Percentiles rank a stretch among this genome's conserved stretches.
These are phyloP conservation scores for Augiades crinisus DNA, from an alignment of 2,888 invertebrate genomes.

Conservation along the genomic window DNA sequence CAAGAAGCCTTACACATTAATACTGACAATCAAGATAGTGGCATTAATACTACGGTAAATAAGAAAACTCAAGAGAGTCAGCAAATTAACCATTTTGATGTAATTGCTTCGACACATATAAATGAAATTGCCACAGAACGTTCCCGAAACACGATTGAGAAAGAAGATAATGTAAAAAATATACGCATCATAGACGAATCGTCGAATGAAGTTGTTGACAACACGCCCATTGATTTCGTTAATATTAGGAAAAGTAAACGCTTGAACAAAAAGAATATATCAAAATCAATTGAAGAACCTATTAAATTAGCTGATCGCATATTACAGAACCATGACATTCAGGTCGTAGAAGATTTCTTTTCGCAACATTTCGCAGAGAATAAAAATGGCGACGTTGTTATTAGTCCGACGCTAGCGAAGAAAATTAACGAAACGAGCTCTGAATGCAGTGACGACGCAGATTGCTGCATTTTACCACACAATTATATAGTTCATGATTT, in stretches of 20 bases:
- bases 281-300: background rate
- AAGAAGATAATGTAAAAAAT: slow-evolving; percentile 37
- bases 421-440: slow-evolving; percentile 58
- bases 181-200: slow-evolving; percentile 51
- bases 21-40: slow-evolving; percentile 3
- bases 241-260: slow-evolving; percentile 35
- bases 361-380: slow-evolving; percentile 51
- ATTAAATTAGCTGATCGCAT: slow-evolving; percentile 11
- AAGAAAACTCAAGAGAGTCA: slow-evolving; percentile 35
- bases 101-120: slow-evolving; percentile 13
- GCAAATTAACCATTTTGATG: slow-evolving; percentile 1
- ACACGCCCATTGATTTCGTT: slow-evolving; percentile 46
- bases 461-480: slow-evolving; percentile 31
- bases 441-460: slow-evolving; percentile 48
- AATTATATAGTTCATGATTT: slow-evolving; percentile 28
- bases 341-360: slow-evolving; percentile 54
- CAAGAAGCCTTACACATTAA: slow-evolving; percentile 49
- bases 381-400: slow-evolving; percentile 38
- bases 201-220: slow-evolving; percentile 48
- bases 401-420: slow-evolving; percentile 56
- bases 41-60: slow-evolving; percentile 19
- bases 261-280: background rate
- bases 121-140: background rate
- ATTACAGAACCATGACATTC: slow-evolving; percentile 35
- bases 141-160: background rate